Evolutionary conservation across 1,140 invertebrate species (phyloP), one percentile per base, ranked within the genome.

Genomic region (Micrasema longulum): DNA sequence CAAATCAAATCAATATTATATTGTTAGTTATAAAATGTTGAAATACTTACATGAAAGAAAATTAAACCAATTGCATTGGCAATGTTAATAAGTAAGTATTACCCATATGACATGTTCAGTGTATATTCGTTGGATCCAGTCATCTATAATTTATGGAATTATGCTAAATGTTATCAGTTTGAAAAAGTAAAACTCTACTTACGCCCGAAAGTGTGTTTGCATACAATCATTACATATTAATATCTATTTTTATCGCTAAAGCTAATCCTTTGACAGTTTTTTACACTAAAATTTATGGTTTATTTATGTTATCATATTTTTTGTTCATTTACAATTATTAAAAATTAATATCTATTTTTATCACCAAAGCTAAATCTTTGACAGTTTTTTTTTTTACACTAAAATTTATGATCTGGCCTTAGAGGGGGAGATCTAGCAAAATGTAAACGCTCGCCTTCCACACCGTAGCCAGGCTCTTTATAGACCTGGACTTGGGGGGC

Each of bases 191-290:
- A 18, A 41, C 55, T 60, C 47, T 48, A 14, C 43, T 22, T 18
- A 43, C 36, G 11, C 9, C 55, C 35, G 22, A 60, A 38, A 41
- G 35, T 11, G 36, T 41, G 36, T 60, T 60, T 41, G 55, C 55
- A 41, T 60, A 41, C 35, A 22, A 60, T 38, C 41, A 60, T 60
- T 60, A 14, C 14, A 38, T 60, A 60, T 57, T 35, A 36, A 38
- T 60, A 60, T 60, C 55, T 43, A 20, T 60, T 22, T 60, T 60
- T 60, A 60, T 60, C 55, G 12, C 20, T 4, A 23, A 26, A 26
- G 12, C 50, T 53, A 53, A 53, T 53, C 50, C 50, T n/a, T 11
- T 12, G 5, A 2, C 23, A 2, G 50, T 26, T n/a, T 53, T 53
- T 53, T 53, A 4, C 26, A 31, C 26, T 53, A n/a, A 22, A 26